Conservation (phyloP, 2,797 vertebrate genomes). For the Argya squamiceps region DNA sequence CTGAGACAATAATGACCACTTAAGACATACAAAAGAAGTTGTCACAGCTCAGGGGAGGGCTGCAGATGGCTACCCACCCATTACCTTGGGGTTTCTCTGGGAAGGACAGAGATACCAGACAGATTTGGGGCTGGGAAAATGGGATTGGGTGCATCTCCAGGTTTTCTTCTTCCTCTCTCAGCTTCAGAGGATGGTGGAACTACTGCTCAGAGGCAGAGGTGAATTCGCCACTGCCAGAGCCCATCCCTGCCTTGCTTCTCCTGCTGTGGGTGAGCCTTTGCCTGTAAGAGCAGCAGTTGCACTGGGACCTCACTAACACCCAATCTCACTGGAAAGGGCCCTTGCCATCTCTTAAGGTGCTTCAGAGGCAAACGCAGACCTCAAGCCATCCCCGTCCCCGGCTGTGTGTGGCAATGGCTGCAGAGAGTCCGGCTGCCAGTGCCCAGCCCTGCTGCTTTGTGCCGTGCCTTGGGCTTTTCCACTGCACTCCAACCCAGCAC, state of each 20-base stretch:
- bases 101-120: not conserved
- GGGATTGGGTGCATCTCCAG: not conserved
- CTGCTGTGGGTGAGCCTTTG: not conserved
- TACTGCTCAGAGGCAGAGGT: not conserved
- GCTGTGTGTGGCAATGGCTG: not conserved
- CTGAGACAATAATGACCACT: not conserved
- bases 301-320: too few relatives aligned
- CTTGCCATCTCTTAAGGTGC: too few relatives aligned
- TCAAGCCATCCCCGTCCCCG: too few relatives aligned
- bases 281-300: not conserved
- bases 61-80: not conserved
- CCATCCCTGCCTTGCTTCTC: not conserved
- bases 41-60: not conserved
- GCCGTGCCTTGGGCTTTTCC: not conserved
- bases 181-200: not conserved
- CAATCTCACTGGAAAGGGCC: not conserved
- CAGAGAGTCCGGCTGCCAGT: not conserved
- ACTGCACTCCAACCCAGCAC: not conserved
- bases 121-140: not conserved
- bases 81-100: not conserved
- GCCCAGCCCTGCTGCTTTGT: not conserved
- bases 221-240: accelerated
- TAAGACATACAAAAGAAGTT: not conserved
- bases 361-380: not conserved
- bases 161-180: not conserved